Evolutionary conservation across 2,797 vertebrate genomes (phyloP).

Genomic region (Alosa sapidissima): DNA sequence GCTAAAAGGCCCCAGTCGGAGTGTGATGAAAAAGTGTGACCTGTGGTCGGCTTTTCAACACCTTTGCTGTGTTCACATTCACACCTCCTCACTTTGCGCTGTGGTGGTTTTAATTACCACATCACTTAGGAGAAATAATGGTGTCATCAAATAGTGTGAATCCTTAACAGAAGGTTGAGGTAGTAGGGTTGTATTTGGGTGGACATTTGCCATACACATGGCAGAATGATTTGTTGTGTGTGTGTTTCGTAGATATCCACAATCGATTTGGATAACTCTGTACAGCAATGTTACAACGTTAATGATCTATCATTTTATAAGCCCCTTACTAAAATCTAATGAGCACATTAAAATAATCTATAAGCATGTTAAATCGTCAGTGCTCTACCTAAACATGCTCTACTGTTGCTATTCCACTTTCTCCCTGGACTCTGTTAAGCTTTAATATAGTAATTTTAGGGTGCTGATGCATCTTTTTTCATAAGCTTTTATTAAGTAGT

Average conservation of each 20-base stretch:
- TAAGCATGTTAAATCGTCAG: too few species aligned
- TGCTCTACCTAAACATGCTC: not conserved
- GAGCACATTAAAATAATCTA: not conserved
- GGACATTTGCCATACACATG: not conserved
- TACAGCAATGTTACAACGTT: not conserved
- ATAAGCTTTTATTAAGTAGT: not conserved
- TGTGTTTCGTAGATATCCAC: not conserved
- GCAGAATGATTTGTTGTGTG: not conserved
- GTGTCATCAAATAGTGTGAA: not conserved
- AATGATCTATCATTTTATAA: not conserved
- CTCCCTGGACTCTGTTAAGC: not conserved
- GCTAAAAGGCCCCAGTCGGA: not conserved
- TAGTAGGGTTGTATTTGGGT: not conserved
- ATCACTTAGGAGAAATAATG: not conserved
- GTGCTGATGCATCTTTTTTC: not conserved
- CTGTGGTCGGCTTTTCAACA: not conserved
- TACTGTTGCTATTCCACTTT: not conserved
- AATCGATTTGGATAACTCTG: not conserved
- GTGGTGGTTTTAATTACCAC: slow-evolving; percentile 14
- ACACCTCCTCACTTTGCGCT: not conserved
- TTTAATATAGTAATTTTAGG: not conserved
- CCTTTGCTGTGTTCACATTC: slow-evolving; percentile 5
- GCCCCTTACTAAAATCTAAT: not conserved
- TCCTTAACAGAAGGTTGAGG: not conserved
- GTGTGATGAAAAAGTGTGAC: not conserved